Percentiles rank a stretch among this genome's conserved stretches.
phyloP scores from a whole-genome alignment of 2,888 invertebrate species.

The Clusia tigrina region DNA sequence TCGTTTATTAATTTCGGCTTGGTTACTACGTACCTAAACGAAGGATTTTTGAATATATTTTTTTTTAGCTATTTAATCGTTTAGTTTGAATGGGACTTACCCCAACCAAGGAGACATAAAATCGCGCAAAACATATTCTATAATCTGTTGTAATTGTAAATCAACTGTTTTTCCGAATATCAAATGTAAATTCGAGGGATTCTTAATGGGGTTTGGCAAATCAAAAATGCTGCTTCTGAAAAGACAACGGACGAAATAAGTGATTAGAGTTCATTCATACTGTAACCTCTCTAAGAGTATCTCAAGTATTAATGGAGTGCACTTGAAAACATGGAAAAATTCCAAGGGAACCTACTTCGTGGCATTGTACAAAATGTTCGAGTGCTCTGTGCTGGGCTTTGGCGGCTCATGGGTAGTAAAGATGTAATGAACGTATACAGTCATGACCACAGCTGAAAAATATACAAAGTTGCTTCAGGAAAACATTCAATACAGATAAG shows the following conservation, averaged over 20 bases:
- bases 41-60: neutral
- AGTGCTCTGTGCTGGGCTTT: constrained; percentile 54
- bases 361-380: constrained; percentile 61
- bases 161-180: constrained; percentile 86
- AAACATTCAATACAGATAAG: neutral
- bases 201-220: constrained; percentile 62
- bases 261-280: neutral
- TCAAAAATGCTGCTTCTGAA: constrained; percentile 61
- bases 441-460: constrained; percentile 58
- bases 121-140: constrained; percentile 81
- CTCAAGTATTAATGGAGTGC: neutral
- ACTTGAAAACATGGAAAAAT: neutral
- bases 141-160: constrained; percentile 80
- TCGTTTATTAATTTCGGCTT: constrained; percentile 72
- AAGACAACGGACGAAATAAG: neutral
- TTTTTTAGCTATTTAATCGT: neutral
- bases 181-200: constrained; percentile 73
- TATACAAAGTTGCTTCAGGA: neutral
- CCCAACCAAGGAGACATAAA: constrained; percentile 80
- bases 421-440: constrained; percentile 61
- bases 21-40: constrained; percentile 69
- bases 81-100: constrained; percentile 37
- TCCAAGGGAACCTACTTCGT: constrained; percentile 56
- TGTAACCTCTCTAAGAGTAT: neutral
- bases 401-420: constrained; percentile 60